Evolutionary conservation across 1,140 invertebrate genomes (phyloP).

Genomic region (Caenorhabditis brenneri): DNA sequence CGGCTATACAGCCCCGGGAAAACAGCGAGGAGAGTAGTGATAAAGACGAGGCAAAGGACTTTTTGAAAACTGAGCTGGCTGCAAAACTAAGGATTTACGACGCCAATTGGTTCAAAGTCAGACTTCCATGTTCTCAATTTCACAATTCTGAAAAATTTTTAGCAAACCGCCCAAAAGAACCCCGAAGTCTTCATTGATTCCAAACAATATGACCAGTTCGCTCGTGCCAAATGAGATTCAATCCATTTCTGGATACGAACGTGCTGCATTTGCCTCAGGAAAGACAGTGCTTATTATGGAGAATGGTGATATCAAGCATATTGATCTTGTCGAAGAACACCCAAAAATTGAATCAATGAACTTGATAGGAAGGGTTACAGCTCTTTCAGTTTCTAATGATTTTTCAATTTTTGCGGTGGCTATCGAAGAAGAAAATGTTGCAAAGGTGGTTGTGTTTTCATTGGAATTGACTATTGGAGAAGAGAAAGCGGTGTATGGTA

Average conservation of each 20-base stretch:
- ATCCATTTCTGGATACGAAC: neutral
- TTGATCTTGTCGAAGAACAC: neutral
- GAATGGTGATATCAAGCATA: conserved; percentile 22
- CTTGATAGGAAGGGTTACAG: neutral
- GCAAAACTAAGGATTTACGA: neutral
- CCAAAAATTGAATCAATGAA: neutral
- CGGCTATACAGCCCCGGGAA: conserved; percentile 20
- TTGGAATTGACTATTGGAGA: conserved; percentile 1
- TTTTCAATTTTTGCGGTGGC: neutral
- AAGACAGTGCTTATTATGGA: neutral
- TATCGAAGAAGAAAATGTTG: conserved; percentile 6
- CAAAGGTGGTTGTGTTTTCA: neutral
- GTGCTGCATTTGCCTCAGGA: neutral
- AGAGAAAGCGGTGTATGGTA: conserved; percentile 12
- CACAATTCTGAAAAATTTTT: neutral
- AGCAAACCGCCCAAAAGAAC: conserved; percentile 36
- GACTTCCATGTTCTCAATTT: too few relatives aligned
- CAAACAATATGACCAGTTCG: conserved; percentile 31
- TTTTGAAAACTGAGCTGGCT: conserved; percentile 10
- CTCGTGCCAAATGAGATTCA: neutral
- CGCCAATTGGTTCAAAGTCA: neutral
- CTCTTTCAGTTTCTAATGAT: neutral
- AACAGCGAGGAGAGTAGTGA: conserved; percentile 31
- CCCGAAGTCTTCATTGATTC: conserved; percentile 25
- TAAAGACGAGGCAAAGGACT: conserved; percentile 25